Evolutionary conservation across 2,797 vertebrate genomes (phyloP).

Genomic region (Sorex maritimensis): DNA sequence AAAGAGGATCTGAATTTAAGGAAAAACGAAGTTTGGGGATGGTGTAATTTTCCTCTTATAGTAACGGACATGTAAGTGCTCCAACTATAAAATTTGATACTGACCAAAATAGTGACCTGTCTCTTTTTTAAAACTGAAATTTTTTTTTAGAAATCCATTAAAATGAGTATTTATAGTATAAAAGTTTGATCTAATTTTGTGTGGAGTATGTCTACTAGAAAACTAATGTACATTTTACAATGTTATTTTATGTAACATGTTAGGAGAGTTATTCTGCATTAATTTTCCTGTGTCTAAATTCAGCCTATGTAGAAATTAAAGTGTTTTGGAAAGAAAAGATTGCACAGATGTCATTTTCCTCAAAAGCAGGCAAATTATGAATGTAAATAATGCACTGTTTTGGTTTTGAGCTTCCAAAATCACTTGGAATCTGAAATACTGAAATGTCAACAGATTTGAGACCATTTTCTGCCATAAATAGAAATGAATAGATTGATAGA

Average conservation of each 20-base stretch:
- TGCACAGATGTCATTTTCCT: constrained; percentile 82
- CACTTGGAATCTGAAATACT: constrained; percentile 69
- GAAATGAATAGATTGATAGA: constrained; percentile 66
- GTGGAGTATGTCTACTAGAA: background rate
- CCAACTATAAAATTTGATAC: background rate
- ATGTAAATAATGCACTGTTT: constrained; percentile 82
- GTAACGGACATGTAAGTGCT: background rate
- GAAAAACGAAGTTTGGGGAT: rapidly evolving
- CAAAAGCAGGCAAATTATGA: constrained; percentile 80
- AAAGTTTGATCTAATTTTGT: background rate
- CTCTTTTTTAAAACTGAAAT: too few relatives aligned
- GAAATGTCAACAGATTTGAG: constrained; percentile 80
- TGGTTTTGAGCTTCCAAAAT: constrained; percentile 73
- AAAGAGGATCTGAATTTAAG: background rate
- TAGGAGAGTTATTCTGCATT: constrained; percentile 38
- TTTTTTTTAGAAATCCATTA: too few relatives aligned
- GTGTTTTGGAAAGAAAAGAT: constrained; percentile 70
- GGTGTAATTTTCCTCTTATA: background rate
- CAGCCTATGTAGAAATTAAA: constrained; percentile 72
- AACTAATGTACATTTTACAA: constrained; percentile 29
- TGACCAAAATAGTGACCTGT: too few relatives aligned
- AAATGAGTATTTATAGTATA: background rate
- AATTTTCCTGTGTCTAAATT: constrained; percentile 67
- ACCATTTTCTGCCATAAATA: constrained; percentile 77
- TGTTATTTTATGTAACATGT: background rate